Conservation (phyloP, 2,797 vertebrate genomes). For the Apodemus agrarius region DNA sequence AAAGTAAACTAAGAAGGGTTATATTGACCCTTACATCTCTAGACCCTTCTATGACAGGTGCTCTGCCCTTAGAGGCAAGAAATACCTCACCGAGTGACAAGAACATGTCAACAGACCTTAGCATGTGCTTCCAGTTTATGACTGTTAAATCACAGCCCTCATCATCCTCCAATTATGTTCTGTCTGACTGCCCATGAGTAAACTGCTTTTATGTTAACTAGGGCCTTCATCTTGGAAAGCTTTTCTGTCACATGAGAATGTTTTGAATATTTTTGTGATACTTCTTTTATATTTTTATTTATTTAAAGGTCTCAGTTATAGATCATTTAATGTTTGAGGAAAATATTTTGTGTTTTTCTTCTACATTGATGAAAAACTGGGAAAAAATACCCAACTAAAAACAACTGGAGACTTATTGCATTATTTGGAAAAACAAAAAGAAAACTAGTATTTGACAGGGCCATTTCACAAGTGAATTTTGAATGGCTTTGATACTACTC, state of each 20-base stretch:
- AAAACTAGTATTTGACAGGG: not conserved
- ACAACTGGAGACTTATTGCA: not conserved
- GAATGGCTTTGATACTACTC: not conserved
- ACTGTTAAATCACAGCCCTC: no score
- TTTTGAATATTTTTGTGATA: not conserved
- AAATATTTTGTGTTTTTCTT: not conserved
- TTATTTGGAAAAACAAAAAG: not conserved
- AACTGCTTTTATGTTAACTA: no score
- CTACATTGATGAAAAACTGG: not conserved
- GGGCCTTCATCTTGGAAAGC: not conserved
- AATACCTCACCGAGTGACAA: not conserved
- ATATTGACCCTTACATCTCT: no score
- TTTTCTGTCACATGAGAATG: not conserved
- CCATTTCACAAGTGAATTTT: not conserved
- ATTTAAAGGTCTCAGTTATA: not conserved
- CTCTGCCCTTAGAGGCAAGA: not conserved
- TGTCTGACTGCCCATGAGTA: no score
- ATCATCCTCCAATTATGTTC: not conserved
- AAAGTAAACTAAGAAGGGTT: not conserved
- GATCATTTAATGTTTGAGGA: not conserved
- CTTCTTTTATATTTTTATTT: no score
- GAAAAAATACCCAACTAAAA: not conserved
- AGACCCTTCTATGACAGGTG: not conserved
- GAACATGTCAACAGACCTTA: not conserved
- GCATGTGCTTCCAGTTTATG: no score